Base-by-base conservation (phyloP, 2,797 vertebrate species). In the Clarias fuscus region DNA sequence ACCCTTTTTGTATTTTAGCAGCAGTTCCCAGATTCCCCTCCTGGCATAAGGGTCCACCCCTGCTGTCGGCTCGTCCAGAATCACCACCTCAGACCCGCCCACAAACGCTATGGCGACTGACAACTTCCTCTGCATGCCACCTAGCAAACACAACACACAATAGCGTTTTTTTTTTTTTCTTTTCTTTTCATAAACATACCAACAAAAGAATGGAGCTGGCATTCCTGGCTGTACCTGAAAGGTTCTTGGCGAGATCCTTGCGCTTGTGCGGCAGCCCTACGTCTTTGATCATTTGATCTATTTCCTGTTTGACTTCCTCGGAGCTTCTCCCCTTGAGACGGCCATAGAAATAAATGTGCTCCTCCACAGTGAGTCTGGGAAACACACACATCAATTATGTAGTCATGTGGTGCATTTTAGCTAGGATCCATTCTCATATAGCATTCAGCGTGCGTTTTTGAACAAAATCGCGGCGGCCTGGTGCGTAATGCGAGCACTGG, bases 111-210 rank as follows among this genome's bases (percentile, higher is more conserved):
- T 96, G 37, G 98, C 98, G 90, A 99, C 97, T 0, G 98, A 99
- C 58, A 99, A 95, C 89, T 99, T 99, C 90, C 98, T 97, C 93
- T 99, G 97, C 98, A 99, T 99, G 75, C 98, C 98, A 88, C 98
- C 98, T 99, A 37, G 33, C 10, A 10, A 71, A 76, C 53, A 65
- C 61, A 40, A 56, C 27, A 83, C 58, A 84, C 13, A 27, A 70
- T 64, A 2, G 40, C 18, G 37, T 37, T 37, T 58, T 58, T 37
- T 71, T 61, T 48, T 24, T 68, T 13, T 48, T 24, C 65, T 13
- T 37, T 58, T 58, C 48, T 24, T 68, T 13, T 30, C 5, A 72
- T n/a, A 76, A 33, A 53, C 64, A 62, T 67, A 73, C 72, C 65
- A 13, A 70, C 37, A 5, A 27, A 73, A 43, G 8, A 3, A 15